A percentile compares a stretch with the other conserved stretches of the same genome.
Conservation (phyloP, 2,888 invertebrate genomes). For the Drosophila kanekoi region DNA sequence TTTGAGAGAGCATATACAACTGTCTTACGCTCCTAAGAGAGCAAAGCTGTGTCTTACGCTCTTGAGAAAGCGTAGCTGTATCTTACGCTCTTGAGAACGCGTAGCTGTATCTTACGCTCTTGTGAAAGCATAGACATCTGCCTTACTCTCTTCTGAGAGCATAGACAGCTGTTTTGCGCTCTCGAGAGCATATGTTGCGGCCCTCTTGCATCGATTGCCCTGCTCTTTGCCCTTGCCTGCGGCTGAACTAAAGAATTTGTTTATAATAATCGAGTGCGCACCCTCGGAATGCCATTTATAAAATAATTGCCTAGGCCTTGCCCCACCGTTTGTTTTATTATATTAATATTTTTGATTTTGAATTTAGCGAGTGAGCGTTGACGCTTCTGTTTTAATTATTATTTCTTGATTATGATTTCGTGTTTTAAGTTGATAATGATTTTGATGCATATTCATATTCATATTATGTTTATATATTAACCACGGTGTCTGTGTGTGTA, state of each 20-base stretch:
- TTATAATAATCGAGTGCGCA: conserved; percentile 49
- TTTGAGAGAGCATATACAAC: not conserved
- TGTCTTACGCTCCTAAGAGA: not conserved
- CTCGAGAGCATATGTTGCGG: not conserved
- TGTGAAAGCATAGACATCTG: not conserved
- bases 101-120: not conserved
- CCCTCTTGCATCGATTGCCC: not conserved
- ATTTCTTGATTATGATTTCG: conserved; percentile 48
- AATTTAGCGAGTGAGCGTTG: conserved; percentile 59
- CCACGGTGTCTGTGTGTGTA: conserved; percentile 19
- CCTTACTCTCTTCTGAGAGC: conserved; percentile 15
- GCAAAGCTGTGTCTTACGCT: not conserved
- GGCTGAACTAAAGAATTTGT: conserved; percentile 51
- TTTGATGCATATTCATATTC: conserved; percentile 53
- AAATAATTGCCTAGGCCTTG: conserved; percentile 81
- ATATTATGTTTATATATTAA: conserved; percentile 57
- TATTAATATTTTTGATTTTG: conserved; percentile 41
- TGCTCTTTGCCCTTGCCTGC: conserved; percentile 3
- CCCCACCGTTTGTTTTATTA: conserved; percentile 74
- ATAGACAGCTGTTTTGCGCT: not conserved
- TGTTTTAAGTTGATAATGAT: conserved; percentile 46
- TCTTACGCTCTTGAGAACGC: not conserved
- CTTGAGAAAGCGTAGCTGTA: not conserved
- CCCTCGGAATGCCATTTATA: conserved; percentile 60
- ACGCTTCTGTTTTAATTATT: conserved; percentile 47